These are phyloP conservation scores for Conopomorpha cramerella DNA, from an alignment of 1,140 invertebrate species.

Conservation along the genomic window DNA sequence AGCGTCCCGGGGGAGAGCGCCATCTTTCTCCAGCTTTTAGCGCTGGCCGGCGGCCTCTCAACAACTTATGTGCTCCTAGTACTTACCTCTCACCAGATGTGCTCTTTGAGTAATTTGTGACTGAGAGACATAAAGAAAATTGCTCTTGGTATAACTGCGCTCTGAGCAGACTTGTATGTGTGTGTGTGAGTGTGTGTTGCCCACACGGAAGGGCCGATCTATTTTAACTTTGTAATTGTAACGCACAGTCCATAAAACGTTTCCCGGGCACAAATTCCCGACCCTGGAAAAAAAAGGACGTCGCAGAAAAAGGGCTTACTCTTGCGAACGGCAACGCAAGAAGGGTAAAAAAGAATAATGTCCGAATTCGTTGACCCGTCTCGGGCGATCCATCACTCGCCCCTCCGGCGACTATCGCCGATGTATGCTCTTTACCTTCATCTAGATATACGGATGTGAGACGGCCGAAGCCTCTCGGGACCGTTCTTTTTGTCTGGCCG, in stretches of 20 bases:
- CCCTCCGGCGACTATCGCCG: slow-evolving; percentile 37
- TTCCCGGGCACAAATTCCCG: slow-evolving; percentile 33
- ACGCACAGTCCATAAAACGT: slow-evolving; percentile 47
- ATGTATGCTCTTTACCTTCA: slow-evolving; percentile 26
- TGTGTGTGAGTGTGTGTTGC: no score
- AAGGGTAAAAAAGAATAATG: slow-evolving; percentile 72
- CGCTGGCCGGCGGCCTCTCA: slow-evolving; percentile 12
- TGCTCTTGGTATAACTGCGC: no score
- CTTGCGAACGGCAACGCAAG: slow-evolving; percentile 46
- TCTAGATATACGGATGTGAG: slow-evolving; percentile 36
- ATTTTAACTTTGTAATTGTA: slow-evolving; percentile 56
- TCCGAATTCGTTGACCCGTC: slow-evolving; percentile 75
- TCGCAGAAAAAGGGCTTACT: slow-evolving; percentile 57
- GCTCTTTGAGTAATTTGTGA: no score
- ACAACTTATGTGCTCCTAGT: slow-evolving; percentile 18
- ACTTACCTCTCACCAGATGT: slow-evolving; percentile 13
- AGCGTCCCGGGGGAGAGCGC: slow-evolving; percentile 15
- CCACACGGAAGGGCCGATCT: slow-evolving; percentile 38
- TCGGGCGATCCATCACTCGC: slow-evolving; percentile 70
- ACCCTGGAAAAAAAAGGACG: slow-evolving; percentile 41
- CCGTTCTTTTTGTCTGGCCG: slow-evolving; percentile 18
- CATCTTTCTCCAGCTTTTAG: slow-evolving; percentile 22
- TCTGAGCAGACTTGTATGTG: no score
- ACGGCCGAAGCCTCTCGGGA: slow-evolving; percentile 28
- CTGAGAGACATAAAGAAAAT: no score